Evolutionary conservation across 2,888 invertebrate species (phyloP), one percentile per base, ranked within the genome.

Genomic region (Thysanoteuthis rhombus): DNA sequence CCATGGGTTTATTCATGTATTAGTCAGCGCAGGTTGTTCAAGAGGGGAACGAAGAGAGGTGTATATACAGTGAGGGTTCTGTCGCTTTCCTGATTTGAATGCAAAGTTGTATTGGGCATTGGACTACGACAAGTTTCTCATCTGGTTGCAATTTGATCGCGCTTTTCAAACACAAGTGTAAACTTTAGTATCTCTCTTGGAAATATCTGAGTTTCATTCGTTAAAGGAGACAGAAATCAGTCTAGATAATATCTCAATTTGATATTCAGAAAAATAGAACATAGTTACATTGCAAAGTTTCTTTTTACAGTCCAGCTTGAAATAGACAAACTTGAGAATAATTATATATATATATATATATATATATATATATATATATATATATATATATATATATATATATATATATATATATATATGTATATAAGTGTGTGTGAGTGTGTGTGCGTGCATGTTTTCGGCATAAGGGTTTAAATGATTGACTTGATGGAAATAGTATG

Each of bases 321-420:
- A 52, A n/a, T n/a, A n/a, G n/a, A n/a, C n/a, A n/a, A n/a, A n/a
- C n/a, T n/a, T n/a, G n/a, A n/a, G n/a, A n/a, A n/a, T n/a, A n/a
- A n/a, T n/a, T 5, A 89, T 89, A 89, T 89, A 89, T 89, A 89
- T 89, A 89, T 89, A 89, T 89, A 90, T 5, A 89, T 89, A 89
- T 89, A 89, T 89, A 89, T 89, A 89, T 89, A 89, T 89, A 90
- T 28, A 90, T 90, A 39, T 39, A 16, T 90, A 90, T 90, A n/a
- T 90, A 90, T 90, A 38, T n/a, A 90, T 90, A 90, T 38, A 40
- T n/a, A 90, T 90, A 90, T 90, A 90, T 90, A 90, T 90, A 90
- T 90, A 90, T 90, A 90, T 90, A 90, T 90, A 90, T 90, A 90
- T 90, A 90, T 90, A 90, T 90, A 38, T 90, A 22, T n/a, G 28